phyloP scores from a whole-genome alignment of 2,113 vertebrate species.

The Nerophis ophidion region DNA sequence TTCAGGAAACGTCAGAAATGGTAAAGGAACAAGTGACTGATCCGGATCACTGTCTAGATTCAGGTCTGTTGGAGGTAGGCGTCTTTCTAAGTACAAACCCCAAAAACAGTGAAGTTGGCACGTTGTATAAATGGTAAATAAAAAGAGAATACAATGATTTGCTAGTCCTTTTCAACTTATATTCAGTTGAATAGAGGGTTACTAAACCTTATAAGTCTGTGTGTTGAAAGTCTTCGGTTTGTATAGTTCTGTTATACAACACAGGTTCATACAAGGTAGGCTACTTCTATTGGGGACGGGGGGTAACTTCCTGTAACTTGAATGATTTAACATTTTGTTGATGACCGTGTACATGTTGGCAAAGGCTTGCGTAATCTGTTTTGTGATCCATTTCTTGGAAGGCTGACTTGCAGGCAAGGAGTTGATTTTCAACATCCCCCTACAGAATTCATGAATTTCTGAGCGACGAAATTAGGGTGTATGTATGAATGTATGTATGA shows the following conservation, averaged over 20 bases:
- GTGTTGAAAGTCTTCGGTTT: neutral
- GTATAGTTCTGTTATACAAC: neutral
- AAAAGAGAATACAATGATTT: too few relatives aligned
- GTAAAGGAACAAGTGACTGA: too few relatives aligned
- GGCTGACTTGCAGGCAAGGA: neutral
- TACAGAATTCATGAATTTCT: neutral
- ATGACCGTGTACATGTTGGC: neutral
- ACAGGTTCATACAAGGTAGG: conserved; percentile 8
- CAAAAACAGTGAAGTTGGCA: too few relatives aligned
- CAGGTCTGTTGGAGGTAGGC: too few relatives aligned
- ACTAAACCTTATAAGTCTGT: too few relatives aligned
- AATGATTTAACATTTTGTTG: conserved; percentile 16
- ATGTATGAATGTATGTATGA: conserved; percentile 3
- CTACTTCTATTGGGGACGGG: conserved; percentile 2
- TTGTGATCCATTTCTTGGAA: neutral
- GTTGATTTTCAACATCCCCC: neutral
- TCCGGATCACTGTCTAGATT: too few relatives aligned
- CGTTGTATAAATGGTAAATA: too few relatives aligned
- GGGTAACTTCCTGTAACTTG: neutral
- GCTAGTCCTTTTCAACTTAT: too few relatives aligned
- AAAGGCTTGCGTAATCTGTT: neutral
- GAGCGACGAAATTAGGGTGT: neutral
- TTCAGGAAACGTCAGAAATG: too few relatives aligned
- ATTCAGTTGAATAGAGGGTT: too few relatives aligned
- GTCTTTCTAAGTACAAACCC: too few relatives aligned